Conservation (phyloP, 2,113 vertebrate genomes). For the Cairina moschata region DNA sequence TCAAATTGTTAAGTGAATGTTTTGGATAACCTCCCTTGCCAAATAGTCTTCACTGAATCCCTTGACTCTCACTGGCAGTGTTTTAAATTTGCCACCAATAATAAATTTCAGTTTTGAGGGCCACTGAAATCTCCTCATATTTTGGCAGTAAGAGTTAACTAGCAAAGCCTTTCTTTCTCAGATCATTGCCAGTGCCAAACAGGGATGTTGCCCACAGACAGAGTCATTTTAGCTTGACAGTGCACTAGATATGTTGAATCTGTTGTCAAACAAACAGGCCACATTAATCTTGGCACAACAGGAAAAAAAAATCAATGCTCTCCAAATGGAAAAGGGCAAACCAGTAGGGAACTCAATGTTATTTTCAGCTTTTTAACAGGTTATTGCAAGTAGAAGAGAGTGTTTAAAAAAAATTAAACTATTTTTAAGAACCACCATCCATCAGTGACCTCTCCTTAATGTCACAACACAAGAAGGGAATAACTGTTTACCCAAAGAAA, state of each 20-base stretch:
- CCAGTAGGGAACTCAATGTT: conserved; percentile 3
- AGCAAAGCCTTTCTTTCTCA: background rate
- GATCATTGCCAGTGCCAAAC: background rate
- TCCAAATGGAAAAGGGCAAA: conserved; percentile 31
- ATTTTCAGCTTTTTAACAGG: conserved; percentile 38
- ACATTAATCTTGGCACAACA: conserved; percentile 49
- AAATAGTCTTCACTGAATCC: background rate
- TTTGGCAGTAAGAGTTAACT: background rate
- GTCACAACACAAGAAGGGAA: background rate
- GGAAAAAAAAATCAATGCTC: conserved; percentile 39
- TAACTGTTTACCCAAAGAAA: conserved; percentile 4
- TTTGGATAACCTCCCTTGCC: background rate
- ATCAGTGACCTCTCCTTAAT: background rate
- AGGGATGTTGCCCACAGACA: background rate
- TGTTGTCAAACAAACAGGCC: conserved; percentile 41
- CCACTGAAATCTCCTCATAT: background rate
- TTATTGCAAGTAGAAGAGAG: conserved; percentile 10
- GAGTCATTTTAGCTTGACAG: background rate
- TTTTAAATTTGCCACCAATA: background rate
- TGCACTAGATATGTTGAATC: background rate
- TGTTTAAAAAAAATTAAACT: background rate
- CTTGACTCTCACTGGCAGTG: background rate
- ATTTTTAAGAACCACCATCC: conserved; percentile 7
- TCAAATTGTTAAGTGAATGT: background rate
- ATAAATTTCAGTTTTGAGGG: background rate